These are phyloP conservation scores for Asteroscopus sphinx DNA, from an alignment of 2,888 invertebrate species.

Conservation along the genomic window DNA sequence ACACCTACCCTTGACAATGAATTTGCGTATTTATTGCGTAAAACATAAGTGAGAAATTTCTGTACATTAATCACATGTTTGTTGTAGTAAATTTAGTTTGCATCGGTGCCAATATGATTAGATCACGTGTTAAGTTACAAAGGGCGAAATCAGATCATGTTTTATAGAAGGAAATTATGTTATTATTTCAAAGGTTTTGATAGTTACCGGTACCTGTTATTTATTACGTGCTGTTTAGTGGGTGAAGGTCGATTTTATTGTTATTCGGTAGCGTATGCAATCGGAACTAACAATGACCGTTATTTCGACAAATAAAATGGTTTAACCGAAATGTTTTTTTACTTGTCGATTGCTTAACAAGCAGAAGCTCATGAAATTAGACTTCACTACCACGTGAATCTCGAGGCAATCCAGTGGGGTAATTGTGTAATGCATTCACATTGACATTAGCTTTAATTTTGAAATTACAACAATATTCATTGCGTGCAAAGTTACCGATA, in stretches of 20 bases:
- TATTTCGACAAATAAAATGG: conserved; percentile 13
- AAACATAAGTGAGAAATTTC: conserved; percentile 29
- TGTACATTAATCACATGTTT: background rate
- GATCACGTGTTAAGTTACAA: conserved; percentile 77
- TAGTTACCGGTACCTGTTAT: conserved; percentile 20
- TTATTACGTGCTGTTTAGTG: conserved; percentile 22
- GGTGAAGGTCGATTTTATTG: conserved; percentile 46
- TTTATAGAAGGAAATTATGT: conserved; percentile 63
- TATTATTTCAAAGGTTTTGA: conserved; percentile 52
- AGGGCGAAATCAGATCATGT: conserved; percentile 72
- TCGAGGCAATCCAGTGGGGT: no score
- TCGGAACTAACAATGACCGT: conserved; percentile 33
- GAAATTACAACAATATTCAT: no score
- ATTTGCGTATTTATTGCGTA: conserved; percentile 51
- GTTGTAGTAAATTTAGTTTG: conserved; percentile 57
- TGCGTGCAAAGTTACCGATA: no score
- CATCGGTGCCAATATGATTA: conserved; percentile 65
- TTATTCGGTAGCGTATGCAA: conserved; percentile 27
- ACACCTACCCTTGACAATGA: conserved; percentile 30
- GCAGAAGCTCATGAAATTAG: no score
- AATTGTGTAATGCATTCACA: no score
- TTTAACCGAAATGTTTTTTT: conserved; percentile 10
- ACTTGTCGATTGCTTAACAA: background rate
- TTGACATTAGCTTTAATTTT: no score
- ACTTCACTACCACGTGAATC: no score